phyloP scores from a whole-genome alignment of 2,797 vertebrate genomes.

The Masticophis lateralis region DNA sequence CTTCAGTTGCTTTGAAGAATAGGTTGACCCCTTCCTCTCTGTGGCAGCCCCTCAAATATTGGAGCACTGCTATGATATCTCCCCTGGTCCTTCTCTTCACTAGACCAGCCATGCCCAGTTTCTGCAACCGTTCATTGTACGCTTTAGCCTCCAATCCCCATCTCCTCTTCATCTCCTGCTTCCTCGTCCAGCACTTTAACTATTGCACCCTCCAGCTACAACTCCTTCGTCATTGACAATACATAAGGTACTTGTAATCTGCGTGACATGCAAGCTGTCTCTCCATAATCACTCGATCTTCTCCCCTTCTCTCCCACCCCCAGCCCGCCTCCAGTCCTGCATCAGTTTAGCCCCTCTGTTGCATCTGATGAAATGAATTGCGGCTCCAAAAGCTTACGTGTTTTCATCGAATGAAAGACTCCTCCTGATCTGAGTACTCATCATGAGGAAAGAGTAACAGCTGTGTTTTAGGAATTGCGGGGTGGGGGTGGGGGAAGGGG shows the following conservation, averaged over 20 bases:
- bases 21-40: too few species aligned
- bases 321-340: background rate
- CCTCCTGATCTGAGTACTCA: background rate
- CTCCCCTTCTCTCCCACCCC: background rate
- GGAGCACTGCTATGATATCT: too few species aligned
- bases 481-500: rapidly evolving
- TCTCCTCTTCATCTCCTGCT: background rate
- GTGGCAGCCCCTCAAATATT: too few species aligned
- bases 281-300: background rate
- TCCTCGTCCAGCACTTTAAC: background rate
- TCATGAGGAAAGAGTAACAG: background rate
- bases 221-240: background rate
- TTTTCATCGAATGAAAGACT: background rate
- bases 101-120: too few species aligned
- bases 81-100: too few species aligned
- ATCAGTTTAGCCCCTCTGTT: background rate
- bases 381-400: background rate
- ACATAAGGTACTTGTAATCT: background rate
- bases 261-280: background rate
- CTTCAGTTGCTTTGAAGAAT: too few species aligned
- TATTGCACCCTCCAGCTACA: background rate
- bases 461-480: background rate
- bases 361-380: background rate
- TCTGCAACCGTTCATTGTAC: too few species aligned
- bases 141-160: too few species aligned